Evolutionary conservation across 2,797 vertebrate species (phyloP).

Genomic region (Buphagus erythrorhynchus): DNA sequence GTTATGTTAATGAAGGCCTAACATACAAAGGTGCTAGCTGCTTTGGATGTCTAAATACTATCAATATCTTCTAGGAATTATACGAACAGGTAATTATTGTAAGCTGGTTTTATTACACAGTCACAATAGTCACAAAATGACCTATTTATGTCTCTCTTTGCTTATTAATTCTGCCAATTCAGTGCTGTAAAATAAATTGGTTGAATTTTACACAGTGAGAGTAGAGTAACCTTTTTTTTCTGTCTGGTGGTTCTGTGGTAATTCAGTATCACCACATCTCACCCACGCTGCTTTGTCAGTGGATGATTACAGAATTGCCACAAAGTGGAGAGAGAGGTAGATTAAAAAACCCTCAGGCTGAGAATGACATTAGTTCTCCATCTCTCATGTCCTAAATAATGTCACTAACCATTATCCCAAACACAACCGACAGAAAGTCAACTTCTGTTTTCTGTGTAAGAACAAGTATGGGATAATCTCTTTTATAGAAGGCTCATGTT

Average conservation of each 20-base stretch:
- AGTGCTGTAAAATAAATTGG: neutral
- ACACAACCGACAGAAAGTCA: neutral
- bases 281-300: neutral
- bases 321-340: neutral
- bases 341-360: neutral
- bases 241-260: neutral
- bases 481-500: neutral
- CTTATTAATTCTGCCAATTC: neutral
- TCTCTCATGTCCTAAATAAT: neutral
- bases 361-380: neutral
- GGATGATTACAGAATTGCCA: neutral
- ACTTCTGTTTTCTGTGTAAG: neutral
- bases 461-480: neutral
- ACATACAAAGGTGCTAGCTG: neutral
- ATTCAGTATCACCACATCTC: neutral
- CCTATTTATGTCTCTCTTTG: neutral
- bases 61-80: neutral
- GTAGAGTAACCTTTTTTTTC: neutral
- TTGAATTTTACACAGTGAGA: neutral
- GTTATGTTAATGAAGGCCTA: neutral
- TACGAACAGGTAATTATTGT: neutral
- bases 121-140: neutral
- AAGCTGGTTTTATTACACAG: neutral
- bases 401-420: neutral
- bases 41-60: neutral